Percentiles rank a stretch among this genome's conserved stretches.
phyloP scores from a whole-genome alignment of 2,113 vertebrate species.

The Isichthys henryi region DNA sequence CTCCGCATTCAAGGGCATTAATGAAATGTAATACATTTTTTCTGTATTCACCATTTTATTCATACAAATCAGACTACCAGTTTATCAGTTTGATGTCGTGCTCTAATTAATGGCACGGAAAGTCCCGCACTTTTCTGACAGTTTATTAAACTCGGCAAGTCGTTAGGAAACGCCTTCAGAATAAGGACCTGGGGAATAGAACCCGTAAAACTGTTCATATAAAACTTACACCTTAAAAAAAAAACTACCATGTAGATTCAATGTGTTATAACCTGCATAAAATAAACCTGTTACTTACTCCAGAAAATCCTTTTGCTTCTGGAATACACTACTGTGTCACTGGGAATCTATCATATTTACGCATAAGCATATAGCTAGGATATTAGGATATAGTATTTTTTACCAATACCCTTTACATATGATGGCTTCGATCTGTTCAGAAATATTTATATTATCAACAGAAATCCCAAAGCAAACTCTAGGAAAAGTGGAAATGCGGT shows the following conservation, averaged over 20 bases:
- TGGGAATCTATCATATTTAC: background rate
- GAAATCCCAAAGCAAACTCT: background rate
- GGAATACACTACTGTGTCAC: background rate
- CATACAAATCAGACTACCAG: background rate
- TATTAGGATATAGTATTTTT: background rate
- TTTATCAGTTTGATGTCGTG: background rate
- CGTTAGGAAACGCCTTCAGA: background rate
- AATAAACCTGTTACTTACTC: background rate
- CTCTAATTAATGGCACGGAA: background rate
- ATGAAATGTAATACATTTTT: background rate
- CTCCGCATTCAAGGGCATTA: background rate
- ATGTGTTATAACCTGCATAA: background rate
- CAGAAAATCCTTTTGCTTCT: background rate
- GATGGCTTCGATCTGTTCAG: background rate
- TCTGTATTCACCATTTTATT: background rate
- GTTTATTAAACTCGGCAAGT: background rate
- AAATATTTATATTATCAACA: background rate
- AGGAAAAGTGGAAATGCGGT: background rate
- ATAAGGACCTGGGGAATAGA: background rate
- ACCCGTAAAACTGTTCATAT: background rate
- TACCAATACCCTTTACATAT: background rate
- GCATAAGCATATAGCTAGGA: background rate
- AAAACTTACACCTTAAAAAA: background rate
- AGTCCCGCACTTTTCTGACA: background rate
- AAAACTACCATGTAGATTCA: background rate